phyloP scores from a whole-genome alignment of 2,888 invertebrate genomes.

The Polymixis flavicincta region DNA sequence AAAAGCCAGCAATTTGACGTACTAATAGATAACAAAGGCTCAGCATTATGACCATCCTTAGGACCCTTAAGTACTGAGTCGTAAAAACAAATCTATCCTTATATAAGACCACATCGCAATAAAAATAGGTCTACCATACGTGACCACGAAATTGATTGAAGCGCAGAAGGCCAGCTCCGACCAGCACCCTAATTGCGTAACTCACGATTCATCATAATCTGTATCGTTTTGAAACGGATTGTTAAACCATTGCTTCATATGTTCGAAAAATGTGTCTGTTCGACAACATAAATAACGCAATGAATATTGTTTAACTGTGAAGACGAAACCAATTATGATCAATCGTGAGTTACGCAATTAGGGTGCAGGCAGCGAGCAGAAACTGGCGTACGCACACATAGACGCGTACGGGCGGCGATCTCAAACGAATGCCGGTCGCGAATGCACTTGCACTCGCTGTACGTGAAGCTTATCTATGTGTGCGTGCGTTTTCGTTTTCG shows the following conservation, averaged over 20 bases:
- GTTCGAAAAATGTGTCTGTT: too few relatives aligned
- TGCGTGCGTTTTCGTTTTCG: background rate
- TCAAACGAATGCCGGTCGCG: too few relatives aligned
- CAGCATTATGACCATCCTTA: background rate
- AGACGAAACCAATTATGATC: too few relatives aligned
- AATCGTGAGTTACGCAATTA: too few relatives aligned
- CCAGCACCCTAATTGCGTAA: too few relatives aligned
- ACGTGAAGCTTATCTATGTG: background rate
- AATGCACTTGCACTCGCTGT: background rate
- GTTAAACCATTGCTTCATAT: too few relatives aligned
- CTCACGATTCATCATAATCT: too few relatives aligned
- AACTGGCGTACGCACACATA: background rate
- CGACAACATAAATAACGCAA: too few relatives aligned
- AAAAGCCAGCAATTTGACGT: background rate
- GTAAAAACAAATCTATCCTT: conserved; percentile 9
- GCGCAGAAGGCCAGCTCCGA: background rate
- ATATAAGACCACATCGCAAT: background rate
- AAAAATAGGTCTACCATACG: background rate
- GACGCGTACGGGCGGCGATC: background rate
- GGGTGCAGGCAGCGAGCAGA: too few relatives aligned
- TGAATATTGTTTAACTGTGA: too few relatives aligned
- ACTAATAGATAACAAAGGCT: background rate
- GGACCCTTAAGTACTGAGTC: background rate
- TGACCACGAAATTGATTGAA: background rate
- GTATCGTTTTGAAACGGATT: too few relatives aligned